phyloP scores from a whole-genome alignment of 2,113 vertebrate genomes.

The Nansenia antarctica region DNA sequence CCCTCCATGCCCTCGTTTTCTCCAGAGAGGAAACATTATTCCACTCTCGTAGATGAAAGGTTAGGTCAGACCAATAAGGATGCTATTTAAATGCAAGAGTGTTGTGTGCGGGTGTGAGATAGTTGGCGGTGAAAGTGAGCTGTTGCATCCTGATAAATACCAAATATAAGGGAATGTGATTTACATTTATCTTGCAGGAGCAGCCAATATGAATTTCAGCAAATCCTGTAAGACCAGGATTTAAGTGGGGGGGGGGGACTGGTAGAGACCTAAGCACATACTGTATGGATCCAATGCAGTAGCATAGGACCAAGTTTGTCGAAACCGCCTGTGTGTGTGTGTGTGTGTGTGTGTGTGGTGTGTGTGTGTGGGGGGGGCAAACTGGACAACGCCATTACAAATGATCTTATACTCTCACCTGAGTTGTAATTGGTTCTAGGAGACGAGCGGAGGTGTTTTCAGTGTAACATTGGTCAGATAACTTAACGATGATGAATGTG shows the following conservation, averaged over 20 bases:
- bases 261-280: slow-evolving; percentile 38
- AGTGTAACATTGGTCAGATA: too few species aligned
- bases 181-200: slow-evolving; percentile 71
- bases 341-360: too few species aligned
- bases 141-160: slow-evolving; percentile 65
- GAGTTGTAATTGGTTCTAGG: too few species aligned
- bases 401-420: too few species aligned
- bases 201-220: slow-evolving; percentile 74
- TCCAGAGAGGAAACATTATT: slow-evolving; percentile 39
- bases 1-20: slow-evolving; percentile 7
- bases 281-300: slow-evolving; percentile 34
- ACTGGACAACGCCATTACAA: too few species aligned
- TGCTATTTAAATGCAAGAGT: slow-evolving; percentile 59
- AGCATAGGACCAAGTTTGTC: slow-evolving; percentile 19
- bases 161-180: slow-evolving; percentile 69
- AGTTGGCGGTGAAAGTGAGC: slow-evolving; percentile 49
- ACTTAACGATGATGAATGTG: too few species aligned
- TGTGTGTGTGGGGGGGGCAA: too few species aligned
- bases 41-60: slow-evolving; percentile 48
- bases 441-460: not conserved
- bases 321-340: too few species aligned
- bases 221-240: slow-evolving; percentile 67
- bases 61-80: slow-evolving; percentile 47
- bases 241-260: slow-evolving; percentile 54
- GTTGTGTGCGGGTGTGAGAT: slow-evolving; percentile 52